Base-by-base conservation (phyloP, 2,113 vertebrate genomes). In the Hippocampus zosterae region DNA sequence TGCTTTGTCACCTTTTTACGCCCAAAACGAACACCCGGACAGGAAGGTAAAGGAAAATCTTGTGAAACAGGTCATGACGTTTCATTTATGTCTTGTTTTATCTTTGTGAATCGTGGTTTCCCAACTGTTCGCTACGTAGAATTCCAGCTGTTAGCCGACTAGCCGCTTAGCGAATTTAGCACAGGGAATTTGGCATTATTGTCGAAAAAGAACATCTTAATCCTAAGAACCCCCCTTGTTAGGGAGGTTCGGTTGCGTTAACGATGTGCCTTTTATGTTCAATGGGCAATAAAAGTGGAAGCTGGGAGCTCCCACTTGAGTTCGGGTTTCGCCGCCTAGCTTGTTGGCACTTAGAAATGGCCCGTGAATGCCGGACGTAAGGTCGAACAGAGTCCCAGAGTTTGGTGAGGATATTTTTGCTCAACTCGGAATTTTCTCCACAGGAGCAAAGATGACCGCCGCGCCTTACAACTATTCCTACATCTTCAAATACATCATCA, bases 401-500 rank as follows among this genome's bases (percentile, higher is more conserved):
- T 57, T 23, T 25, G 0, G 11, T 6, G 7, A 57, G 23, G 10
- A 27, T 13, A 15, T 27, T 57, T 57, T 13, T 6, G 19, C 23
- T 21, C 2, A n/a, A 6, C 16, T 50, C 15, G 5, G 5, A 8
- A 25, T 57, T 33, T 33, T 5, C 10, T 7, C 33, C 18, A 5
- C 11, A 64, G 63, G 95, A 95, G 94, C 95, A 95, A 95, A 89
- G 81, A 98, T 98, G 96, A 96, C 97, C 92, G 97, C 96, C n/a
- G 96, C 97, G 93, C 97, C 97, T 66, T 99, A 98, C 94, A 99
- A 99, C 94, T 98, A 99, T 84, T 98, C 97, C 80, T 99, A 99
- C 95, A 99, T 99, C 92, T 99, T 99, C 91, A 99, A 99, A 87
- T 99, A 99, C 93, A 99, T 99, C 93, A 99, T 99, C 86, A 99